These are phyloP conservation scores for Bolinopsis microptera DNA, from an alignment of 37 sponge, comb jelly and placozoan species.

Conservation along the genomic window DNA sequence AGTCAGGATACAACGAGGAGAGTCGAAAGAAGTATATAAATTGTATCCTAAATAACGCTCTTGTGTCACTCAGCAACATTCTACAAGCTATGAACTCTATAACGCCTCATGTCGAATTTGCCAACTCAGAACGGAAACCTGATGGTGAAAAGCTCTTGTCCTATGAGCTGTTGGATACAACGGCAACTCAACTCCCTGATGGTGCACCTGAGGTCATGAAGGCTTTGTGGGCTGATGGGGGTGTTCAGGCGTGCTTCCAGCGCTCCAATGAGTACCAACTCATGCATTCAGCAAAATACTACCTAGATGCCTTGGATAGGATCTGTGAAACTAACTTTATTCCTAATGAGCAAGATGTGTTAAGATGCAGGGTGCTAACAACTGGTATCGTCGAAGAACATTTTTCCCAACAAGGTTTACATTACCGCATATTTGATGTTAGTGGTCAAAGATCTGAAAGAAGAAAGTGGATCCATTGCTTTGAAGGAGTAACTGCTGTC, in stretches of 20 bases:
- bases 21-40: constrained; percentile 68
- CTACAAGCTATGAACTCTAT: constrained; percentile 68
- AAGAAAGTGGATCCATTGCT: constrained; percentile 97
- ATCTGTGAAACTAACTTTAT: constrained; percentile 75
- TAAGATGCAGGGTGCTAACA: constrained; percentile 84
- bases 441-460: constrained; percentile 90
- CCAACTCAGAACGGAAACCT: background rate
- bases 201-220: constrained; percentile 72
- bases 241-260: constrained; percentile 79
- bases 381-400: constrained; percentile 88
- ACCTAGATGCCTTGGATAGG: constrained; percentile 79
- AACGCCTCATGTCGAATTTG: constrained; percentile 31
- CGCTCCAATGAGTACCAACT: constrained; percentile 87
- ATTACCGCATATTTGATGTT: constrained; percentile 90
- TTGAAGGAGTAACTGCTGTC: constrained; percentile 91
- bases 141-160: constrained; percentile 40
- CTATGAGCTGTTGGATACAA: constrained; percentile 50
- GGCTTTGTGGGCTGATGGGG: constrained; percentile 77
- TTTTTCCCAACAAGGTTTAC: constrained; percentile 77
- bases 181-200: constrained; percentile 53
- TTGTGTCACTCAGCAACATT: constrained; percentile 71
- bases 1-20: constrained; percentile 78
- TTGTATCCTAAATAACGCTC: constrained; percentile 65
- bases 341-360: constrained; percentile 86
- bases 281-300: constrained; percentile 89